Percentiles rank a stretch among this genome's conserved stretches.
Evolutionary conservation across 2,797 vertebrate species (phyloP).

Genomic region (Schizopygopsis malacanthus): DNA sequence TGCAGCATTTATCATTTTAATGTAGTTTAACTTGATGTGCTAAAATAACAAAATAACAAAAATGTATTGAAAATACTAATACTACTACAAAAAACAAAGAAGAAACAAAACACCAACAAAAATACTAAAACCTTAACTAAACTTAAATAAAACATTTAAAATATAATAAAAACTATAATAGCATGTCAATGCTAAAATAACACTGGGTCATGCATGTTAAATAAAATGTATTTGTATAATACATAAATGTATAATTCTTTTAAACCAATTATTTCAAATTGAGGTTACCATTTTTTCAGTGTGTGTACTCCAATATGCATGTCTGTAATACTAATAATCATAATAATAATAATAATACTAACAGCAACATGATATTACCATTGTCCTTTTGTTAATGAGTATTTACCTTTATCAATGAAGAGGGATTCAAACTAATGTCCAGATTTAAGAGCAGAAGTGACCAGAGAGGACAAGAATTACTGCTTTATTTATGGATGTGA

Average conservation of each 20-base stretch:
- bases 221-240: neutral
- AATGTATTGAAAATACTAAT: neutral
- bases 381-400: neutral
- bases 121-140: too few relatives aligned
- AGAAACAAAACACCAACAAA: too few relatives aligned
- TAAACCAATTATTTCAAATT: neutral
- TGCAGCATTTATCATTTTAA: neutral
- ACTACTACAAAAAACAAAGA: neutral
- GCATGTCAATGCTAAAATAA: neutral
- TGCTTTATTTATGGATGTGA: conserved; percentile 74
- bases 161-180: neutral
- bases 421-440: neutral
- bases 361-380: neutral
- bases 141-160: neutral
- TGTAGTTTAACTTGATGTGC: neutral
- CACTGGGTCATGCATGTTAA: neutral
- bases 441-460: conserved; percentile 27
- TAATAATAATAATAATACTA: too few relatives aligned
- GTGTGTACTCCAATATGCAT: neutral
- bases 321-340: too few relatives aligned
- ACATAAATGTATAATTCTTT: neutral
- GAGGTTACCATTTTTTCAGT: neutral
- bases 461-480: neutral
- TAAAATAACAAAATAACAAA: neutral
- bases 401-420: neutral